Conservation (phyloP, 2,797 vertebrate species). For the Diplodus puntazzo region DNA sequence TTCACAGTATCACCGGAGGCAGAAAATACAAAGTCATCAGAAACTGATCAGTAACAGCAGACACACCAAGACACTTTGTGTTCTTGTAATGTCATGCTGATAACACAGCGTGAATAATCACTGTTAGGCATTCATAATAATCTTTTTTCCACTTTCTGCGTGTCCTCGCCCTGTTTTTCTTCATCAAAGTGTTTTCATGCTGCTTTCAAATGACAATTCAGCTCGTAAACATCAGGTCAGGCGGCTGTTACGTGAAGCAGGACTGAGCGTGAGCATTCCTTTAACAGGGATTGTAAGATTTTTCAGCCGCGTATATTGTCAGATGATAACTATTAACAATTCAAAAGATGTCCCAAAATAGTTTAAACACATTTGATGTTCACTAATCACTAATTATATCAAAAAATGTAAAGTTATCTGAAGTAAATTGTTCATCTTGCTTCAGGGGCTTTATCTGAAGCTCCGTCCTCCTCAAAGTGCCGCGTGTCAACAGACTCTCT, state of each 20-base stretch:
- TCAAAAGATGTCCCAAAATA: background rate
- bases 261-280: background rate
- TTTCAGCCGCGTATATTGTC: background rate
- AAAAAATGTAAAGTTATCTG: background rate
- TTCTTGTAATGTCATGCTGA: slow-evolving; percentile 54
- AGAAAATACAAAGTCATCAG: slow-evolving; percentile 51
- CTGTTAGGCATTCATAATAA: slow-evolving; percentile 39
- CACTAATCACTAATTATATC: background rate
- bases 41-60: slow-evolving; percentile 48
- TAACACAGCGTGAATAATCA: slow-evolving; percentile 50
- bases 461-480: background rate
- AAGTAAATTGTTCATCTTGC: background rate
- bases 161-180: background rate
- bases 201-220: slow-evolving; percentile 5
- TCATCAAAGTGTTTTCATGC: background rate
- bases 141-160: slow-evolving; percentile 20
- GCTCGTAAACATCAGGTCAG: background rate
- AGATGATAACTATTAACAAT: background rate
- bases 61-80: slow-evolving; percentile 36
- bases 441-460: background rate
- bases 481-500: slow-evolving; percentile 1
- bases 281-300: background rate
- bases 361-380: background rate
- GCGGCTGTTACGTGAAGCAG: background rate
- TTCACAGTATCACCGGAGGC: slow-evolving; percentile 26